A percentile compares a stretch with the other conserved stretches of the same genome.
These are phyloP conservation scores for Oncorhynchus gorbuscha DNA, from an alignment of 2,113 vertebrate species.

Conservation along the genomic window DNA sequence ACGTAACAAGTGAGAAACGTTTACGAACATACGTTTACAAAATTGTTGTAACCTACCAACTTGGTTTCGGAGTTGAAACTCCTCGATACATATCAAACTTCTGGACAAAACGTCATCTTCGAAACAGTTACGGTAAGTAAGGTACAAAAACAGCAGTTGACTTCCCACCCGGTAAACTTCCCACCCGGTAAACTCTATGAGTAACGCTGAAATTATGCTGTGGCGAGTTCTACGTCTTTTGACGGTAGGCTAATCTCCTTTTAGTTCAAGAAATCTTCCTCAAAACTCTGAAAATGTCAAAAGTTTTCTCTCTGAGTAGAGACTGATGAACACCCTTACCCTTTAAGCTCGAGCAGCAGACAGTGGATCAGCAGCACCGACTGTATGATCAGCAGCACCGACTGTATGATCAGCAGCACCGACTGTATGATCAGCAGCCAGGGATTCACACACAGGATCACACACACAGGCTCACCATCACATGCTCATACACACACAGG, in stretches of 20 bases:
- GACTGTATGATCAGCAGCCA: background rate
- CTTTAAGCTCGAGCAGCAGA: slow-evolving; percentile 57
- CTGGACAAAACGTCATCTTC: background rate
- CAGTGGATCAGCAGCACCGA: background rate
- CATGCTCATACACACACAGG: slow-evolving; percentile 13
- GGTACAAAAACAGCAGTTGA: background rate
- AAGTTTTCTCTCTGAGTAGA: slow-evolving; percentile 28
- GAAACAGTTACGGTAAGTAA: background rate
- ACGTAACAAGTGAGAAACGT: too few species aligned
- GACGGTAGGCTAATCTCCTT: slow-evolving; percentile 29
- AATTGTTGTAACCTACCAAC: too few species aligned
- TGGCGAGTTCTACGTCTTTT: slow-evolving; percentile 32
- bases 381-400: background rate
- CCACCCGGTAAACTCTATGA: slow-evolving; percentile 36
- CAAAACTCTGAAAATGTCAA: slow-evolving; percentile 41
- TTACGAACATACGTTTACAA: too few species aligned
- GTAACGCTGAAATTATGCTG: slow-evolving; percentile 32
- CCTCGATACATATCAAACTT: too few species aligned
- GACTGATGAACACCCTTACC: slow-evolving; percentile 69
- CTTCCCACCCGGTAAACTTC: slow-evolving; percentile 16
- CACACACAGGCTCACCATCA: slow-evolving; percentile 9
- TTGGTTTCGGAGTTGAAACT: too few species aligned
- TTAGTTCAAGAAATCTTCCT: slow-evolving; percentile 6
- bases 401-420: background rate
- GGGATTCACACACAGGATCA: slow-evolving; percentile 4